Evolutionary conservation across 2,113 vertebrate species (phyloP).

Genomic region (Anolis carolinensis): DNA sequence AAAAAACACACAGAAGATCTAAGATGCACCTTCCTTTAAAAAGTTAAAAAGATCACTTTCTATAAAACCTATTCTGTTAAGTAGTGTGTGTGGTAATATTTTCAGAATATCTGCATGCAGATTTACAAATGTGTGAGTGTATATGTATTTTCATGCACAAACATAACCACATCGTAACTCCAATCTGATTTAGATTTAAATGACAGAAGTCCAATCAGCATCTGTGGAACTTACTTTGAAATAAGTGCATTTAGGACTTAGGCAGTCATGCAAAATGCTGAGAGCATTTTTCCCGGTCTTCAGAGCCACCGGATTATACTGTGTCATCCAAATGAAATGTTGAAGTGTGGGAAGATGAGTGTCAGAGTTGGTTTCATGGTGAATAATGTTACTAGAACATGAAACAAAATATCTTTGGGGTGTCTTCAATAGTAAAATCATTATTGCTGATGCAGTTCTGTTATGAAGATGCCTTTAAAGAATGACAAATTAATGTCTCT

Average conservation of each 20-base stretch:
- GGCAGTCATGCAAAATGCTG: constrained; percentile 19
- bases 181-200: not conserved
- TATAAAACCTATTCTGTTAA: not conserved
- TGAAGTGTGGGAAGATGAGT: not conserved
- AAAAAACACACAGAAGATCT: not conserved
- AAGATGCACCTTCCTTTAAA: not conserved
- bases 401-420: constrained; percentile 18
- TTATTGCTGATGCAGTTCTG: constrained; percentile 17
- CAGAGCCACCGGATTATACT: constrained; percentile 10
- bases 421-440: not conserved
- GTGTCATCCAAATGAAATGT: constrained; percentile 15
- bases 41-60: not conserved
- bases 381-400: constrained; percentile 23
- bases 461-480: constrained; percentile 16
- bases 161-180: not conserved
- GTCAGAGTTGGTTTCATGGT: not conserved
- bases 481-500: not conserved
- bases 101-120: not conserved
- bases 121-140: not conserved
- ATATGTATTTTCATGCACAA: not conserved
- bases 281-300: not conserved
- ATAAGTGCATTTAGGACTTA: not conserved
- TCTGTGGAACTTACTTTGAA: not conserved
- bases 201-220: not conserved
- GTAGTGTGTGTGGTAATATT: not conserved